Evolutionary conservation across 2,888 invertebrate species (phyloP).

Genomic region (Ectemnius lituratus): DNA sequence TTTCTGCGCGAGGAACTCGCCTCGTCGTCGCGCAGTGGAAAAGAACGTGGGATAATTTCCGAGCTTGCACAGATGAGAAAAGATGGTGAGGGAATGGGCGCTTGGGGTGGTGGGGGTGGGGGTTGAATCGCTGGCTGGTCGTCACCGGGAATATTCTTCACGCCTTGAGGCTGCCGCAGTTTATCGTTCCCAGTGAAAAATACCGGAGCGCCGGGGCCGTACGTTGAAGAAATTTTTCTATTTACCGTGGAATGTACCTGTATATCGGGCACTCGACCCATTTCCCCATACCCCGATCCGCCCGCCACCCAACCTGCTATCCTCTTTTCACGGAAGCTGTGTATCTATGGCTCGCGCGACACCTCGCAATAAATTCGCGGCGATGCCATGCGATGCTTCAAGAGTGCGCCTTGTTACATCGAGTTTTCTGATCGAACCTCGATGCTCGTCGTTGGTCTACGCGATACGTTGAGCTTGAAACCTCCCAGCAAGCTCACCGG

Average conservation of each 20-base stretch:
- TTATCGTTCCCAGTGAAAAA: slow-evolving; percentile 7
- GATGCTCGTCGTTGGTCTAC: not conserved
- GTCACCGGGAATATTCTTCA: too few relatives aligned
- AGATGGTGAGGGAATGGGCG: too few relatives aligned
- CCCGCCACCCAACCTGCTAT: slow-evolving; percentile 6
- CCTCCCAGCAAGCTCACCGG: slow-evolving; percentile 18
- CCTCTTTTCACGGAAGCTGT: slow-evolving; percentile 25
- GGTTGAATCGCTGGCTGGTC: too few relatives aligned
- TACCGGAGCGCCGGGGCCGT: slow-evolving; percentile 13
- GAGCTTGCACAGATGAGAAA: too few relatives aligned
- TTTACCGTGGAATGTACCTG: slow-evolving; percentile 27
- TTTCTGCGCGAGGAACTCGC: too few relatives aligned
- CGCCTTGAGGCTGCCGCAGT: slow-evolving; percentile 4
- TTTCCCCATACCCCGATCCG: slow-evolving; percentile 3
- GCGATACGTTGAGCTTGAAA: slow-evolving; percentile 24
- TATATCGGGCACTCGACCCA: slow-evolving; percentile 32
- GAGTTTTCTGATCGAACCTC: slow-evolving; percentile 22
- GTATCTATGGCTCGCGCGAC: slow-evolving; percentile 20
- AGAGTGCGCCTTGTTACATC: slow-evolving; percentile 35
- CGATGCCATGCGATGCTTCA: slow-evolving; percentile 11
- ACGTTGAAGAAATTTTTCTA: slow-evolving; percentile 29
- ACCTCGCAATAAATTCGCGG: slow-evolving; percentile 40
- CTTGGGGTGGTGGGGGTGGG: too few relatives aligned
- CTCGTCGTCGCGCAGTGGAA: too few relatives aligned
- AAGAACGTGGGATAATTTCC: too few relatives aligned